These are phyloP conservation scores for Ploceus nigricollis DNA, from an alignment of 2,113 vertebrate species.

Conservation along the genomic window DNA sequence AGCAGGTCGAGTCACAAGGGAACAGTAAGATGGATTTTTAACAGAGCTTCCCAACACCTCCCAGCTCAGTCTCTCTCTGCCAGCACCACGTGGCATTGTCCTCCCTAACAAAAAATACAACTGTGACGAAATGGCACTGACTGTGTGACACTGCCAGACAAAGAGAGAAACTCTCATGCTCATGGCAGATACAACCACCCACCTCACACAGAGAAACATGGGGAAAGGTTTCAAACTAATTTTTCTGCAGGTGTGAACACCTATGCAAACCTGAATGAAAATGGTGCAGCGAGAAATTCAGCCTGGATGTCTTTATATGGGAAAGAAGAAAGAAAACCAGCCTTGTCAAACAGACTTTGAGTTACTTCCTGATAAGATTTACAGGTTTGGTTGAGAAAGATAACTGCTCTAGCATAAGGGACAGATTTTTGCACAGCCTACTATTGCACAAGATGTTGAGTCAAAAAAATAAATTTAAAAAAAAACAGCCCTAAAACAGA, in stretches of 20 bases:
- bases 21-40: background rate
- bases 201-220: background rate
- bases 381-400: background rate
- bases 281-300: background rate
- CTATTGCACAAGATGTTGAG: slow-evolving; percentile 4
- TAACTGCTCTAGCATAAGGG: background rate
- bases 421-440: background rate
- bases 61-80: background rate
- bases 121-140: background rate
- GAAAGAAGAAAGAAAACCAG: background rate
- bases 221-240: background rate
- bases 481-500: background rate
- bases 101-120: background rate
- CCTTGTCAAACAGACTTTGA: background rate
- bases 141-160: background rate
- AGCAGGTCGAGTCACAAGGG: background rate
- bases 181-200: accelerated
- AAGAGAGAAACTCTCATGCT: background rate
- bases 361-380: background rate
- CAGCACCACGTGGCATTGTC: accelerated
- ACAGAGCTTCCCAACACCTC: background rate
- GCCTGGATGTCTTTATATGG: background rate
- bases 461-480: background rate
- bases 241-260: background rate
- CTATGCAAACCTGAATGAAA: background rate